Conservation (phyloP, 2,888 invertebrate genomes). For the Aphidoletes aphidimyza region DNA sequence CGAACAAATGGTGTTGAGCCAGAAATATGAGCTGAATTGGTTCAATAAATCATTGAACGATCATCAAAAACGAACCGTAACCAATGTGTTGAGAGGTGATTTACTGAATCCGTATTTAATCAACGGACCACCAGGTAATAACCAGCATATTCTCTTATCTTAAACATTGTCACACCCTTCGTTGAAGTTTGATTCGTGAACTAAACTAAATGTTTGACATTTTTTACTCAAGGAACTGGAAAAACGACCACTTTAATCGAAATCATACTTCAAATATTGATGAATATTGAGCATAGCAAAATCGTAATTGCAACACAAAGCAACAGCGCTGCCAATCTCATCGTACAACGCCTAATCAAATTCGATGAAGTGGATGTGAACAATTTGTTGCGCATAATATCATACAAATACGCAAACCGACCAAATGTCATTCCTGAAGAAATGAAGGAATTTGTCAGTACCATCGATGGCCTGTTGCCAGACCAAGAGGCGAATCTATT, state of each 20-base stretch:
- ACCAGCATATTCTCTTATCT: neutral
- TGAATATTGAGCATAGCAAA: conserved; percentile 75
- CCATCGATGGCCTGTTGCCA: neutral
- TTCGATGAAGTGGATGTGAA: conserved; percentile 63
- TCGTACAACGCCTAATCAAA: conserved; percentile 80
- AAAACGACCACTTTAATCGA: conserved; percentile 95
- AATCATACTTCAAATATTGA: conserved; percentile 81
- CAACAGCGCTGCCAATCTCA: conserved; percentile 90
- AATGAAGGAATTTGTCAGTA: neutral
- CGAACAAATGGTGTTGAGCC: conserved; percentile 59
- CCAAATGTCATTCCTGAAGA: neutral
- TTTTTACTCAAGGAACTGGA: conserved; percentile 69
- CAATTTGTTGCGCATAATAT: conserved; percentile 82
- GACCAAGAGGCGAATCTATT: neutral
- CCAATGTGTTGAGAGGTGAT: conserved; percentile 80
- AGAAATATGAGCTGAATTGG: conserved; percentile 69
- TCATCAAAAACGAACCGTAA: conserved; percentile 83
- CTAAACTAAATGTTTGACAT: neutral
- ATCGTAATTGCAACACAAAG: conserved; percentile 89
- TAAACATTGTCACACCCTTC: neutral
- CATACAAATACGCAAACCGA: conserved; percentile 69
- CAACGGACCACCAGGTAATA: conserved; percentile 81
- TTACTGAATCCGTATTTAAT: conserved; percentile 84
- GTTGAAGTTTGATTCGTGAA: neutral
- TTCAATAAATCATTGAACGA: conserved; percentile 78